Evolutionary conservation across 1,140 invertebrate genomes (phyloP), one percentile per base, ranked within the genome.

Genomic region (Drosophila bipectinata): DNA sequence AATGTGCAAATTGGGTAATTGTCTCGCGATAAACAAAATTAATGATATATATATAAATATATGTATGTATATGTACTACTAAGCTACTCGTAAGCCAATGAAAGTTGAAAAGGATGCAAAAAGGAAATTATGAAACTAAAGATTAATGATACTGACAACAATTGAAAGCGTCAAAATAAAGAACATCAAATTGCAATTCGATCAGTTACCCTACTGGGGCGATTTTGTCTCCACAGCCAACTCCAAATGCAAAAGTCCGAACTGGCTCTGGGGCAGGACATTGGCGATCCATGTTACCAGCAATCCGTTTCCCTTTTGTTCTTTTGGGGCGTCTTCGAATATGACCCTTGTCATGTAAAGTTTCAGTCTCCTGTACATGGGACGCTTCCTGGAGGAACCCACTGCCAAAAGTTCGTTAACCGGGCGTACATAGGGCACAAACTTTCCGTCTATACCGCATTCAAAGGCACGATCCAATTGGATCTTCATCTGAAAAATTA

Each of bases 81-180:
- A 85, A 85, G 82, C 79, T 85, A 85, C 30, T 51, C 52, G 62
- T 85, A 85, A 85, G 82, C 69, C 72, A 85, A 87, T 87, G 69
- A 77, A 69, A 83, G 76, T 83, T 83, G 79, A 83, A 54, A 77
- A 63, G 64, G 57, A 77, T 77, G 68, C 57, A 79, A 69, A 28
- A 4, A 4, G 26, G 52, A 72, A 32, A 69, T 48, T 60, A 66
- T 30, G 48, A 68, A 58, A 56, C 32, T 39, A 58, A 63, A 44
- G 52, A 62, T 26, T 66, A 61, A 68, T 67, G 28, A 74, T 74
- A 64, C 63, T 74, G 57, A 62, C 69, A 74, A 78, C 57, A 39
- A 14, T 53, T 55, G 44, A 74, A 78, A 74, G 59, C 69, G 77
- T 77, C 73, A 67, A 66, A 80, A 81, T 77, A 80, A 81, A 77